phyloP scores from a whole-genome alignment of 2,888 invertebrate genomes.

The Xylophagus ater region DNA sequence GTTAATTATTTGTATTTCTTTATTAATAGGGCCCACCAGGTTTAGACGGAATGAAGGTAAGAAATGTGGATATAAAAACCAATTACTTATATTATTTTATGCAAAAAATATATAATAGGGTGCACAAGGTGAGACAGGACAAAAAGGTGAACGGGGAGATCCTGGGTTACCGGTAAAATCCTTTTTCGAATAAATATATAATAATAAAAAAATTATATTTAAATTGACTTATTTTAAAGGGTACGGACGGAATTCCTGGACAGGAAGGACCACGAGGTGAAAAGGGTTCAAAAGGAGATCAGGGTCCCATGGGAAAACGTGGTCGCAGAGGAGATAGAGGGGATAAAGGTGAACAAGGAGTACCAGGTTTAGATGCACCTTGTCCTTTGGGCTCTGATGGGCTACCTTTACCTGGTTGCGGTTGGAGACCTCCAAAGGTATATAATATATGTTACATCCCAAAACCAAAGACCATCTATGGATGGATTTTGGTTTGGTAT shows the following conservation, averaged over 20 bases:
- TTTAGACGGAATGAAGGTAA: constrained; percentile 93
- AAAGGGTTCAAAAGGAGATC: constrained; percentile 69
- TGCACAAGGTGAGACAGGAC: constrained; percentile 84
- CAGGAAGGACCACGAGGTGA: constrained; percentile 86
- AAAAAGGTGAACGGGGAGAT: constrained; percentile 86
- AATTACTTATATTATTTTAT: background rate
- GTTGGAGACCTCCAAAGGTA: constrained; percentile 84
- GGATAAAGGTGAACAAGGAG: constrained; percentile 90
- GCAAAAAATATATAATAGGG: constrained; percentile 50
- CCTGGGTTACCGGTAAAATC: constrained; percentile 87
- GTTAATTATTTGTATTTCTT: background rate
- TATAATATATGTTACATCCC: no score
- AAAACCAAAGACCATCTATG: no score
- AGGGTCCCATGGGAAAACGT: constrained; percentile 74
- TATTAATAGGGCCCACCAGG: constrained; percentile 85
- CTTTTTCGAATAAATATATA: constrained; percentile 1
- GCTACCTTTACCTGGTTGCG: constrained; percentile 90
- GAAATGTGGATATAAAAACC: constrained; percentile 22
- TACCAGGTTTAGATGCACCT: constrained; percentile 96
- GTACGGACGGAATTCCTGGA: constrained; percentile 88
- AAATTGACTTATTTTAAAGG: constrained; percentile 43
- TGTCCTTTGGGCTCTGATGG: constrained; percentile 95
- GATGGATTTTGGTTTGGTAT: no score
- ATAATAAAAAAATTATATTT: constrained; percentile 7
- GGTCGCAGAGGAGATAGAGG: constrained; percentile 89